Base-by-base conservation (phyloP, 2,888 invertebrate genomes). In the Stenichneumon culpator region DNA sequence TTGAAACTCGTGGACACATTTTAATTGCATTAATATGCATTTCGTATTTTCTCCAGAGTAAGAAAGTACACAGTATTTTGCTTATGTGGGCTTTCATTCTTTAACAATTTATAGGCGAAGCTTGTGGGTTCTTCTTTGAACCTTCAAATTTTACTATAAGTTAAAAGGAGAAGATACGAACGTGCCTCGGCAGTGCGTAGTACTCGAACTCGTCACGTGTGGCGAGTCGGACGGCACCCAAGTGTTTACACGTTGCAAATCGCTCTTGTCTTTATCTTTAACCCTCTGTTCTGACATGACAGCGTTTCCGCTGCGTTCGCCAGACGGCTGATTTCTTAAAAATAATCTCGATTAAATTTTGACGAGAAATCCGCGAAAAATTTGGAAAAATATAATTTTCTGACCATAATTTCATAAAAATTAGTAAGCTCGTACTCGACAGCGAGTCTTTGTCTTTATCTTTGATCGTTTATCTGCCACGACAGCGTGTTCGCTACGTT, bases 131-230 rank as follows among this genome's bases (percentile, higher is more conserved):
- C 6, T n/a, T 39, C 0, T 19, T 16, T 16, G 16, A 32, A 63
- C 5, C 16, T 16, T 16, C 32, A 63, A 63, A 63, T 63, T 63
- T 63, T 63, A 32, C 60, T 32, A n/a, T 32, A 32, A 63, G 28
- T 63, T 32, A 63, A 63, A 32, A 63, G 60, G 60, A 28, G 60
- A 28, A 63, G 32, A 63, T 63, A 32, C 28, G 60, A 63, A 63
- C 28, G 32, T 63, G 28, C 16, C 25, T 7, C 57, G 25, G 32
- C 14, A n/a, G 44, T 1, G 25, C 67, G 22, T 82, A 70, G 63
- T 52, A 36, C 72, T 22, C 44, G 77, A 68, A 67, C 78, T 68
- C 72, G 67, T 73, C 70, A 54, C 68, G 73, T 78, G 82, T 16
- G 65, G 25, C 65, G 65, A 52, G 32, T 67, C 22, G 65, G 75